Base-by-base conservation (phyloP, 2,797 vertebrate genomes). In the Oophaga sylvatica region DNA sequence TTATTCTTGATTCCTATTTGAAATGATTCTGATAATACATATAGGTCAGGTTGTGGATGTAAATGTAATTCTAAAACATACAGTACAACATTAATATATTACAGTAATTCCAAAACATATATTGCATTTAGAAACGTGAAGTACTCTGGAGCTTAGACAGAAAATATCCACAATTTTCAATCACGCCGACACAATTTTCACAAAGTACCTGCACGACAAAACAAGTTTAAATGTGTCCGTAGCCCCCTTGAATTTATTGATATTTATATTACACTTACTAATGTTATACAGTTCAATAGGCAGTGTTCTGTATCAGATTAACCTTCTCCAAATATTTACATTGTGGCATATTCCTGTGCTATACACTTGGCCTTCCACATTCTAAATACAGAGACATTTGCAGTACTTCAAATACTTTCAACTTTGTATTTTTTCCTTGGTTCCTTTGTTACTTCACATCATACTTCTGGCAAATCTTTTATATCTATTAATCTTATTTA, bases 241-340 rank as follows among this genome's bases (percentile, higher is more conserved):
- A 60, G 63, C 75, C 53, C 41, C 29, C 17, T 62, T 83, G 81
- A 83, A 83, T 89, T 79, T 89, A 89, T 83, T 89, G 88, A 83
- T 89, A 83, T 89, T 89, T 89, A 89, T 62, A 82, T 71, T 78
- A 60, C 12, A 13, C 56, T 31, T 89, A 86, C 81, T 89, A 83
- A 83, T 83, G 88, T 89, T 89, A 82, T 81, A 82, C 84, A 85
- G n/a, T 75, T 79, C 78, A 77, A 63, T 89, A 86, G 60, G 71
- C 80, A 82, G 73, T 86, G 71, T 86, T 89, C 84, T 82, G 65
- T 73, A 77, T 89, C 84, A 83, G 81, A 71, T 82, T 83, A 63
- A 65, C 75, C 26, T 65, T 20, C 41, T 89, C 80, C 73, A 89
- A 89, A 89, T 89, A 89, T 89, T 89, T 89, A 86, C 88, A 89